A percentile compares a stretch with the other conserved stretches of the same genome.
These are phyloP conservation scores for Lepisosteus osseus DNA, from an alignment of 2,113 vertebrate genomes.

Conservation along the genomic window DNA sequence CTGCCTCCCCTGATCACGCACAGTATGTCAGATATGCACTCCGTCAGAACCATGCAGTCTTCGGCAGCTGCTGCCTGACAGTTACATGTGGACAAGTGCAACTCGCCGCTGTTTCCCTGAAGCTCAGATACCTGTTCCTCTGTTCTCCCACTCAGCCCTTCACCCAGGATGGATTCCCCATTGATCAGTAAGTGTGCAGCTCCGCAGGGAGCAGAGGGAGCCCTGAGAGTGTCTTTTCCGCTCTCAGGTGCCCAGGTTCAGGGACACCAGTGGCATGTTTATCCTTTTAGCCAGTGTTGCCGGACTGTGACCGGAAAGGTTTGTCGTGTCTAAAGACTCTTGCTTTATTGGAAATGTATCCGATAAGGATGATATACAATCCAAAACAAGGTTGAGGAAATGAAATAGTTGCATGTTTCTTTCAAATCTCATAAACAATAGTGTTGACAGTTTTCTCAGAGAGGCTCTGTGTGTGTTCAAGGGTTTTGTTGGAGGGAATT, in stretches of 20 bases:
- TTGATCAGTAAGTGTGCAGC: conserved; percentile 63
- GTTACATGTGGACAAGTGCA: conserved; percentile 68
- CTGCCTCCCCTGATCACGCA: conserved; percentile 50
- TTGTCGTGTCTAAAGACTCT: background rate
- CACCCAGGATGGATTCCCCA: conserved; percentile 55
- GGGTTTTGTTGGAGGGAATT: no score
- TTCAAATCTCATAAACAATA: no score
- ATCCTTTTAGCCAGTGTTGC: background rate
- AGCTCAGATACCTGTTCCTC: conserved; percentile 52
- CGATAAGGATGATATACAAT: no score
- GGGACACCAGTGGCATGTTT: background rate
- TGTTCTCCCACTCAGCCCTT: conserved; percentile 56
- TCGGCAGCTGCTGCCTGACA: conserved; percentile 62
- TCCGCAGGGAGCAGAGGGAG: background rate
- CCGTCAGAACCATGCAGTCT: conserved; percentile 60
- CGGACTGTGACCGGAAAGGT: background rate
- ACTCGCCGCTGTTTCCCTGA: conserved; percentile 38
- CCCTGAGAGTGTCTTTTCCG: background rate
- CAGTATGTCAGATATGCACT: conserved; percentile 60
- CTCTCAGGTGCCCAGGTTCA: background rate
- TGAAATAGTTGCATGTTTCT: no score
- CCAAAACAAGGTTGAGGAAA: no score
- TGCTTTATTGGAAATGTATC: background rate
- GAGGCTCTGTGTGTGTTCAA: no score
- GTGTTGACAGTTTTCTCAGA: no score